Conservation (phyloP, 2,113 vertebrate species). For the Sinocyclocheilus grahami region DNA sequence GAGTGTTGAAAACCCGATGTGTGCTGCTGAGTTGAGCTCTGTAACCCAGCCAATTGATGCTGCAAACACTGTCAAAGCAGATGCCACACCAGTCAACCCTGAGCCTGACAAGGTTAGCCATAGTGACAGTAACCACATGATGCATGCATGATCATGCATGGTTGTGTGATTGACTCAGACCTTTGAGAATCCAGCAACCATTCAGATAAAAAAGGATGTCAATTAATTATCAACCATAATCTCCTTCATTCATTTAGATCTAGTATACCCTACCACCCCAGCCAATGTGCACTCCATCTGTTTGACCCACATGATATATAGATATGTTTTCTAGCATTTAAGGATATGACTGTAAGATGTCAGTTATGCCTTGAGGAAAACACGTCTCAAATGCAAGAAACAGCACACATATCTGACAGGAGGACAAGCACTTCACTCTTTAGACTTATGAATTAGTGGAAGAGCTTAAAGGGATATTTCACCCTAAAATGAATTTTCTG, state of each 20-base stretch:
- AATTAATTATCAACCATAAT: background rate
- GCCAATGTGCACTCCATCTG: background rate
- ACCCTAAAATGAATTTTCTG: too few relatives aligned
- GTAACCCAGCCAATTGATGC: background rate
- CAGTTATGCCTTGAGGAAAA: too few relatives aligned
- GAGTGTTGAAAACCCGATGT: conserved; percentile 61
- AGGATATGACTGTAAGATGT: too few relatives aligned
- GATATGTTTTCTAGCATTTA: too few relatives aligned
- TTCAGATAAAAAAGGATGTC: background rate
- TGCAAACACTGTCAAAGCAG: conserved; percentile 23
- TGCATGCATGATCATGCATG: conserved; percentile 45
- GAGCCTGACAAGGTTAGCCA: conserved; percentile 49
- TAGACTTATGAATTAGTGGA: too few relatives aligned
- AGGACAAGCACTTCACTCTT: too few relatives aligned
- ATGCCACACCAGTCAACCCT: background rate
- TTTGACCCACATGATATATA: too few relatives aligned
- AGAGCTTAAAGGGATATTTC: too few relatives aligned
- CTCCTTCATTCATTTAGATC: background rate
- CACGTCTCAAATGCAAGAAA: too few relatives aligned
- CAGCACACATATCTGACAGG: too few relatives aligned
- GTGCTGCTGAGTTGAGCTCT: conserved; percentile 47
- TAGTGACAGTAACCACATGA: conserved; percentile 15
- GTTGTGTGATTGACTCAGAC: background rate
- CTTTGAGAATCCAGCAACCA: background rate
- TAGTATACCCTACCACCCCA: background rate